phyloP scores from a whole-genome alignment of 2,888 invertebrate genomes.

The Andrena bicolor region DNA sequence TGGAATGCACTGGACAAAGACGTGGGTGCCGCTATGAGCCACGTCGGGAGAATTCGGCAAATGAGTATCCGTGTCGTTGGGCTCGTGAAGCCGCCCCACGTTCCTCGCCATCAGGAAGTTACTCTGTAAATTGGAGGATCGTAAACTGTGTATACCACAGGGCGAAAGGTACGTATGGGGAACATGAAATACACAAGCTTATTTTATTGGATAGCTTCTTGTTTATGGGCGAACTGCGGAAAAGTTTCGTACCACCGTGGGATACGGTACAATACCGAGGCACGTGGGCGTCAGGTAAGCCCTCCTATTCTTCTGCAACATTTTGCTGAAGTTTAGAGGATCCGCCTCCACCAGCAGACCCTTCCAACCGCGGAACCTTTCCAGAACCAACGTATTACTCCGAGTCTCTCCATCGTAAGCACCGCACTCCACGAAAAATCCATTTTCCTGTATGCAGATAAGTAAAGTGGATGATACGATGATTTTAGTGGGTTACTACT shows the following conservation, averaged over 20 bases:
- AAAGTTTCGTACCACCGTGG: constrained; percentile 80
- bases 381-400: constrained; percentile 86
- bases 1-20: constrained; percentile 86
- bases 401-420: constrained; percentile 87
- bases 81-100: constrained; percentile 82
- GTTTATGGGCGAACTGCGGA: neutral
- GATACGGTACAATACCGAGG: constrained; percentile 83
- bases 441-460: constrained; percentile 80
- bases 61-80: constrained; percentile 47
- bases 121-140: constrained; percentile 75
- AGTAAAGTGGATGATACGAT: neutral
- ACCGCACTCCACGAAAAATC: constrained; percentile 87
- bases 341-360: constrained; percentile 86
- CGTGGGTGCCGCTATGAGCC: constrained; percentile 74
- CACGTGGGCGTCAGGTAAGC: constrained; percentile 85
- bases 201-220: neutral
- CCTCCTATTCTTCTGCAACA: constrained; percentile 84
- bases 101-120: constrained; percentile 84
- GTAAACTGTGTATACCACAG: constrained; percentile 1
- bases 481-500: neutral
- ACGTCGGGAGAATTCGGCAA: constrained; percentile 71
- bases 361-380: constrained; percentile 85
- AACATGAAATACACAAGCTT: neutral
- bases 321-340: constrained; percentile 85
- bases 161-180: too few relatives aligned